Evolutionary conservation across 2,888 invertebrate species (phyloP), one percentile per base, ranked within the genome.

Genomic region (Ptilodon capucinus): DNA sequence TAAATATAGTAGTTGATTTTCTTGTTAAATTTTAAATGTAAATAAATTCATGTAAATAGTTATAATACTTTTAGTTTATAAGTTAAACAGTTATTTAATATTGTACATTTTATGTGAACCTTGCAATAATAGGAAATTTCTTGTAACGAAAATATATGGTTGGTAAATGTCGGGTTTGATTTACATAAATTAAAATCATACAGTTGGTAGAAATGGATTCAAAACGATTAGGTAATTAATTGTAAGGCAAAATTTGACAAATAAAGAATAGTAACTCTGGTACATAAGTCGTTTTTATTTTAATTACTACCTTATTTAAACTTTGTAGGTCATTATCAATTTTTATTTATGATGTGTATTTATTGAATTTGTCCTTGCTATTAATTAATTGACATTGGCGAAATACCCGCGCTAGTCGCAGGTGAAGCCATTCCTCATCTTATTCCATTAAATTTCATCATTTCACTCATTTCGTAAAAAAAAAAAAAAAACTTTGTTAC

Each of bases 181-280:
- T 71, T 57, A 56, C 41, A 40, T 54, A 57, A 40, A 46, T 48
- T 48, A 44, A 16, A 30, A 48, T 42, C 43, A 40, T 46, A 55
- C 52, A 47, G 45, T 59, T 53, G 38, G 61, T 77, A 76, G 74
- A 57, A 53, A 65, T 57, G 63, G 63, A 46, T 57, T 59, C 57
- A 57, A 54, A 59, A 65, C 71, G 65, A 59, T 66, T 62, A 57
- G 54, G 65, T 84, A 66, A 58, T 21, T 64, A 54, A 51, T 9
- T 48, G 16, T 65, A 87, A 84, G 86, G 71, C 63, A 74, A 84
- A 85, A 71, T 86, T 88, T 85, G 90, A 90, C 90, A 89, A 90
- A 90, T 90, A 90, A 90, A 90, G 73, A n/a, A 85, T 88, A 86
- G 85, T 75, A 80, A 83, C 51, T 53, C 69, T 66, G 54, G 42